phyloP scores from a whole-genome alignment of 2,113 vertebrate species.

The Pangasianodon gigas region DNA sequence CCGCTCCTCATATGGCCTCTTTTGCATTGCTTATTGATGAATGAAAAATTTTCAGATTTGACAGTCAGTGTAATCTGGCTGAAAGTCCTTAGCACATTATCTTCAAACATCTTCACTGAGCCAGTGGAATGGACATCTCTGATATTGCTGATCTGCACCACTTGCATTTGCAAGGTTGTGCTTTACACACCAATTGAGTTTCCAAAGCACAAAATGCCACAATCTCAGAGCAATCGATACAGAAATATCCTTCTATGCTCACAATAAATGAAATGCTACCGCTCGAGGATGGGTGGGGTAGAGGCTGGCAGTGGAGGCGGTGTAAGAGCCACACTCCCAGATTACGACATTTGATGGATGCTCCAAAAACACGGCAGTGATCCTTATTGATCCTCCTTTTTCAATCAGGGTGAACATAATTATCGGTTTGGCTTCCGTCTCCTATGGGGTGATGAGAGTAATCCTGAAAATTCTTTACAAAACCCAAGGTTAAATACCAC shows the following conservation, averaged over 20 bases:
- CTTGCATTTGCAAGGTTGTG: conserved; percentile 34
- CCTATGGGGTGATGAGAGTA: conserved; percentile 35
- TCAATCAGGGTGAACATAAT: conserved; percentile 50
- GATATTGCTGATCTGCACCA: conserved; percentile 33
- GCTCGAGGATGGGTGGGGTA: conserved; percentile 27
- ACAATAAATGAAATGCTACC: conserved; percentile 55
- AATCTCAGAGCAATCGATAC: conserved; percentile 54
- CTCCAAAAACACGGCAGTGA: conserved; percentile 41
- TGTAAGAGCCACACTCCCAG: conserved; percentile 36
- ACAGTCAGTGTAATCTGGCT: not conserved
- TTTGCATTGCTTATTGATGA: not conserved
- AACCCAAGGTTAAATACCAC: conserved; percentile 30
- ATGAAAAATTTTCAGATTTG: not conserved
- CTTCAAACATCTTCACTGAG: not conserved
- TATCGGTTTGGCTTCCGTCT: conserved; percentile 46
- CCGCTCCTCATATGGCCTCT: not conserved
- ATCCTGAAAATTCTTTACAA: conserved; percentile 34
- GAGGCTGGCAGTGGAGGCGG: conserved; percentile 27
- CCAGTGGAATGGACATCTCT: not conserved
- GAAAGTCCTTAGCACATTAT: not conserved
- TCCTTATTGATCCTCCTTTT: conserved; percentile 54
- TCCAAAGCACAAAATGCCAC: conserved; percentile 48
- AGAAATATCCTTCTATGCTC: conserved; percentile 51
- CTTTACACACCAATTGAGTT: conserved; percentile 40
- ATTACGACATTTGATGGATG: conserved; percentile 56